Base-by-base conservation (phyloP, 2,797 vertebrate species). In the Sciurus vulgaris region DNA sequence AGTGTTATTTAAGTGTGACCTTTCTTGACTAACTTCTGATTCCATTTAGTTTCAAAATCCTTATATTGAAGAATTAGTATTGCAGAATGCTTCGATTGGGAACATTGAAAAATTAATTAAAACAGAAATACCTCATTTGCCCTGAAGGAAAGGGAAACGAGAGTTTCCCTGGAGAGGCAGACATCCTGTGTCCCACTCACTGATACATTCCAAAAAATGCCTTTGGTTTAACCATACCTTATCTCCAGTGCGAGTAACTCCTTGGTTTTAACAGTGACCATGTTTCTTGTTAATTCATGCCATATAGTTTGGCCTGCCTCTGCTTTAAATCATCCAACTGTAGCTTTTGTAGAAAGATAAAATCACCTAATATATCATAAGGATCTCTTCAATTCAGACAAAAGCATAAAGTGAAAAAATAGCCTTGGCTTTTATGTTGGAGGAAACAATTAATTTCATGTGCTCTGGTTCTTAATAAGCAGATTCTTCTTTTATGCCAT, bases 381-480 rank as follows among this genome's bases (percentile, higher is more conserved):
- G 9, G 6, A 76, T 88, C 30, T 85, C 95, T 96, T 96, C 28
- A 89, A 89, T 61, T 78, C 15, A 83, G 15, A 81, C n/a, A 13
- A 93, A 93, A 77, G n/a, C 33, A 47, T 92, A 87, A 95, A 35
- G 65, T 61, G 15, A 92, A 95, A 59, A 72, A 88, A 24, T n/a
- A 14, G 5, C 35, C 3, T 77, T 83, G 61, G 30, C 7, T 92
- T 95, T 93, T 91, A 82, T 77, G 49, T 61, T 90, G 49, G 7
- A 96, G 41, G 35, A 97, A 96, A 96, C 26, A 97, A 97, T 74
- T 97, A 87, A 96, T 97, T 93, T 97, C 22, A 54, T 97, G 35
- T 86, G 3, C 3, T 78, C 7, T 77, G 0, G 0, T 81, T 96
- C 78, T 92, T 97, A 96, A 97, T 86, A 97, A 96, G 47, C 24